Percentiles rank a stretch among this genome's conserved stretches.
Conservation (phyloP, 2,888 invertebrate genomes). For the Morpho achilles region DNA sequence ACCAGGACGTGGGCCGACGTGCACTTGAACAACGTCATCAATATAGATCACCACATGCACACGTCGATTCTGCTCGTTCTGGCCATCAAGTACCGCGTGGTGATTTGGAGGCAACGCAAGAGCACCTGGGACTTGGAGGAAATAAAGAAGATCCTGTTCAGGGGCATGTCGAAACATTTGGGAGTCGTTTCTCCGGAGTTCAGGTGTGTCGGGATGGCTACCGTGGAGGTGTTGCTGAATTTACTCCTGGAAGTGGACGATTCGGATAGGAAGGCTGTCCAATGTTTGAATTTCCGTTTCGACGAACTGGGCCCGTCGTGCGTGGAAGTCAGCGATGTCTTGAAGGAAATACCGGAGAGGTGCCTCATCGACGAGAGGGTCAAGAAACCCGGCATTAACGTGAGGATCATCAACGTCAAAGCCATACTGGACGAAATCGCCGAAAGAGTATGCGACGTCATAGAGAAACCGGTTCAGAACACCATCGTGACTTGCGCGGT, state of each 20-base stretch:
- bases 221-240: conserved; percentile 82
- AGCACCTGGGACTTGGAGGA: conserved; percentile 46
- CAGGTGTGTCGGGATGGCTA: conserved; percentile 86
- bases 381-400: conserved; percentile 36
- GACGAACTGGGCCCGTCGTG: conserved; percentile 69
- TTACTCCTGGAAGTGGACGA: conserved; percentile 66
- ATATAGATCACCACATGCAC: conserved; percentile 84
- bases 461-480: conserved; percentile 43
- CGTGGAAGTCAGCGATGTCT: conserved; percentile 64
- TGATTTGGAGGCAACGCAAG: conserved; percentile 44
- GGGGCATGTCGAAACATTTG: conserved; percentile 84
- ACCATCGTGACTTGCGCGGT: conserved; percentile 60
- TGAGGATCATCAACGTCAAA: conserved; percentile 42
- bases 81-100: conserved; percentile 69
- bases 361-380: conserved; percentile 55
- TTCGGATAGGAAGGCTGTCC: conserved; percentile 55
- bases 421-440: conserved; percentile 51
- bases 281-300: conserved; percentile 83
- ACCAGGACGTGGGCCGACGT: conserved; percentile 84
- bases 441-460: conserved; percentile 40
- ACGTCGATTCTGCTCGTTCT: conserved; percentile 83
- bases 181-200: conserved; percentile 80
- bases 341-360: conserved; percentile 57
- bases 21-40: conserved; percentile 79
- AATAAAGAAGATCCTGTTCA: conserved; percentile 76